Base-by-base conservation (phyloP, 2,888 invertebrate species). In the Acrobasis repandana region DNA sequence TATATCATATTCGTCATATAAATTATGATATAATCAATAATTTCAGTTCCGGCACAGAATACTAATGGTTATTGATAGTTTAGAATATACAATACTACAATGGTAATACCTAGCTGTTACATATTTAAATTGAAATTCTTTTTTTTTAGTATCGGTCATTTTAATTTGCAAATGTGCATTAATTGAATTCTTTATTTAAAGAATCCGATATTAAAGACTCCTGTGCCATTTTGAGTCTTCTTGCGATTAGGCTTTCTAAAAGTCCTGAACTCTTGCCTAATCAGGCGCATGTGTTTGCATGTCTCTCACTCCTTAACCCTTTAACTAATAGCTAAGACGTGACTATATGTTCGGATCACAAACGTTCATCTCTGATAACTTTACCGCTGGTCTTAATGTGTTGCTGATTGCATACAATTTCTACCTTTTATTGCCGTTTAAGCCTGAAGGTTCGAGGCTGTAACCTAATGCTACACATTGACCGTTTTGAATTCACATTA, bases 271-370 rank as follows among this genome's bases (percentile, higher is more conserved):
- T 54, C 38, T 54, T 43, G 18, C 58, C 58, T 46, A 64, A 67
- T 67, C 63, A 61, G 58, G 62, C 61, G 58, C 66, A 65, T 74
- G 70, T 73, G 74, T 71, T 85, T 65, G 85, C 86, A 83, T 89
- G 86, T 86, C 77, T 80, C 69, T 68, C 65, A 80, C 82, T 82
- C 76, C 80, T 87, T 84, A 85, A 73, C 77, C 74, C 77, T 75
- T 74, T 72, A 74, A 77, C 80, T 88, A 85, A 90, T 88, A 86
- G 88, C 78, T 68, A 66, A 75, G 75, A 88, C 91, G 90, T 90
- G 90, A 88, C 87, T 85, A 65, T 70, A 81, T 82, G 80, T 76
- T 78, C 71, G 67, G 76, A 88, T 89, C 86, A 80, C 74, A 72
- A 70, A 70, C 75, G 70, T 77, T 79, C 78, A 87, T 87, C 86